These are phyloP conservation scores for Oncorhynchus masou DNA, from an alignment of 2,113 vertebrate species.

Conservation along the genomic window DNA sequence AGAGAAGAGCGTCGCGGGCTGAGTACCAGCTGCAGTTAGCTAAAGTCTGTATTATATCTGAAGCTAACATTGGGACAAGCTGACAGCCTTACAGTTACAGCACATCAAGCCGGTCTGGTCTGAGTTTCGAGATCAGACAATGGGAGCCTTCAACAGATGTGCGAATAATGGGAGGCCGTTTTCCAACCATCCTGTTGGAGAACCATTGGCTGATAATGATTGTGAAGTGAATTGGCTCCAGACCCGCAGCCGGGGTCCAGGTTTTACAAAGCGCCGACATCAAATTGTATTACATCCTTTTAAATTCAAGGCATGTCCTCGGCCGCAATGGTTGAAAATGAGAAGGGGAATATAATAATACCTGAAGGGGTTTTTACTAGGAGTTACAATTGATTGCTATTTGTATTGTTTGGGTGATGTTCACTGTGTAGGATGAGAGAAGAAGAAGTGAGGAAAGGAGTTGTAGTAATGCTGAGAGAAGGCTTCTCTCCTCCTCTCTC, in stretches of 20 bases:
- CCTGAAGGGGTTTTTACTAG: conserved; percentile 21
- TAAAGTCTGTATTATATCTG: too few relatives aligned
- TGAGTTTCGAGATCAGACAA: conserved; percentile 20
- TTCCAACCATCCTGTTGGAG: conserved; percentile 12
- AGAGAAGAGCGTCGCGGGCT: too few relatives aligned
- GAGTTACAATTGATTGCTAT: conserved; percentile 41
- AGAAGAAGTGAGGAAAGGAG: conserved; percentile 14
- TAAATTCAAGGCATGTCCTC: conserved; percentile 29
- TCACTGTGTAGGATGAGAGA: conserved; percentile 10
- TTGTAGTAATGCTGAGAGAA: conserved; percentile 28
- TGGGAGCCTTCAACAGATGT: background rate
- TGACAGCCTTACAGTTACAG: background rate
- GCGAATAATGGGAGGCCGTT: conserved; percentile 9
- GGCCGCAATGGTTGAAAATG: conserved; percentile 27
- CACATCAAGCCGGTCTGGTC: background rate
- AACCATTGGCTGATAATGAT: conserved; percentile 1
- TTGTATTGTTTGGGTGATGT: conserved; percentile 32
- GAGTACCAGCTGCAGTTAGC: too few relatives aligned
- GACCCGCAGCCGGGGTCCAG: too few relatives aligned
- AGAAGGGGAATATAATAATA: conserved; percentile 4
- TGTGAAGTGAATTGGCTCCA: background rate
- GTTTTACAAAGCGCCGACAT: background rate
- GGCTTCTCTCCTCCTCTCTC: too few relatives aligned
- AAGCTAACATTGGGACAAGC: conserved; percentile 23
- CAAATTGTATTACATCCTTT: too few relatives aligned